A percentile compares a stretch with the other conserved stretches of the same genome.
Evolutionary conservation across 2,888 invertebrate species (phyloP).

Genomic region (Scaptomyza polygonia): DNA sequence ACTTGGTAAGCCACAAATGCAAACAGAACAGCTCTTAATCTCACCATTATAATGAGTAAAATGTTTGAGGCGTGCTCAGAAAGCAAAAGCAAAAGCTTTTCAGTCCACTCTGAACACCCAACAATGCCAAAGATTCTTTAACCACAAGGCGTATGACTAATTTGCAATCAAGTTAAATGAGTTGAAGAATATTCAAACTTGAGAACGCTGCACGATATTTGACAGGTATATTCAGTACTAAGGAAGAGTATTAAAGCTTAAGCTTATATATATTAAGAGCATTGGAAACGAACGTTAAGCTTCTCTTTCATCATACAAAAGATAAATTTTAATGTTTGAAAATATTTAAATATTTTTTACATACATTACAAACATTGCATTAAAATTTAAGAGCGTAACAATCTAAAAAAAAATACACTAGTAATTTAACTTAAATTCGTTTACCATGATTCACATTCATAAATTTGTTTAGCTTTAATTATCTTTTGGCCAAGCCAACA

Average conservation of each 20-base stretch:
- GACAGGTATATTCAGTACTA: no score
- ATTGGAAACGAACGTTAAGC: background rate
- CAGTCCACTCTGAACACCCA: conserved; percentile 8
- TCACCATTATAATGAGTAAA: conserved; percentile 61
- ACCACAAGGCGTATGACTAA: conserved; percentile 45
- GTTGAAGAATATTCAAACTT: no score
- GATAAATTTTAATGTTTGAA: background rate
- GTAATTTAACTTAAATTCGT: conserved; percentile 47
- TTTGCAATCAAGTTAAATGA: conserved; percentile 15
- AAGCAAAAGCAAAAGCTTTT: conserved; percentile 8
- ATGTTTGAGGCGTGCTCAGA: conserved; percentile 39
- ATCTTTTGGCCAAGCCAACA: conserved; percentile 51
- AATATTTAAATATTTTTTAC: background rate
- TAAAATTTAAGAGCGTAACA: background rate
- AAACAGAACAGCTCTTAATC: conserved; percentile 76
- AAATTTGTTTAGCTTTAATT: conserved; percentile 73
- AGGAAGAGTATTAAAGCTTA: background rate
- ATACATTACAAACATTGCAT: background rate
- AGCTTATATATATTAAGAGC: background rate
- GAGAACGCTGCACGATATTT: no score
- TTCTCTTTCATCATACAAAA: background rate
- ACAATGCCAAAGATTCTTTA: conserved; percentile 23
- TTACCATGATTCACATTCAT: conserved; percentile 47
- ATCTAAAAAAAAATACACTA: conserved; percentile 23
- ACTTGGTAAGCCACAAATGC: conserved; percentile 72